Conservation (phyloP, 2,113 vertebrate genomes). For the Rhinogobius similis region DNA sequence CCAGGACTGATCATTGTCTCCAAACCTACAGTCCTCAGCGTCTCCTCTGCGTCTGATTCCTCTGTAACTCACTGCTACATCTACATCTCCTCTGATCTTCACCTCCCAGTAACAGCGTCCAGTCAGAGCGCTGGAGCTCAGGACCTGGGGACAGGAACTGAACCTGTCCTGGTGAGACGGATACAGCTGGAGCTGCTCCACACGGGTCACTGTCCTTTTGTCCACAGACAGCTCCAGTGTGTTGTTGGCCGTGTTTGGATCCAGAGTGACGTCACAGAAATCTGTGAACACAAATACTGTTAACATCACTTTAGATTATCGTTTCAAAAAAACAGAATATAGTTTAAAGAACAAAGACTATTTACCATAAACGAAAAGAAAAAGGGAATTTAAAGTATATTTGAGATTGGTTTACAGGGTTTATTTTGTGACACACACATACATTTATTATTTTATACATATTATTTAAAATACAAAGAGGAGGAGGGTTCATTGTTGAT, state of each 20-base stretch:
- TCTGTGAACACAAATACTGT: background rate
- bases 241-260: constrained; percentile 1
- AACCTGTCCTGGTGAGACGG: constrained; percentile 1
- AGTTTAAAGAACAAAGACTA: too few species aligned
- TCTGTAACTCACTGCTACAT: constrained; percentile 1
- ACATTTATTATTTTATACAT: too few species aligned
- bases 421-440: too few species aligned
- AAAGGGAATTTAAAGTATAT: too few species aligned
- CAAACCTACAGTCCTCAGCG: background rate
- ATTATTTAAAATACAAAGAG: too few species aligned
- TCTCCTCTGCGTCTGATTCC: background rate
- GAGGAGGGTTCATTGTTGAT: too few species aligned
- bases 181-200: background rate
- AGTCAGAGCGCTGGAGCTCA: constrained; percentile 4
- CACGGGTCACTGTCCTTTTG: background rate
- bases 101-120: constrained; percentile 8
- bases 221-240: background rate
- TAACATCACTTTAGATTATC: too few species aligned
- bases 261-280: constrained; percentile 1
- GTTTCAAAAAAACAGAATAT: too few species aligned
- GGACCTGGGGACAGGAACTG: constrained; percentile 2
- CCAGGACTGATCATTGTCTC: constrained; percentile 5
- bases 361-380: too few species aligned
- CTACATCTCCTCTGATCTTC: background rate
- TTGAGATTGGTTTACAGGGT: too few species aligned